A percentile compares a stretch with the other conserved stretches of the same genome.
phyloP scores from a whole-genome alignment of 2,113 vertebrate genomes.

The Oreocharis arfaki region DNA sequence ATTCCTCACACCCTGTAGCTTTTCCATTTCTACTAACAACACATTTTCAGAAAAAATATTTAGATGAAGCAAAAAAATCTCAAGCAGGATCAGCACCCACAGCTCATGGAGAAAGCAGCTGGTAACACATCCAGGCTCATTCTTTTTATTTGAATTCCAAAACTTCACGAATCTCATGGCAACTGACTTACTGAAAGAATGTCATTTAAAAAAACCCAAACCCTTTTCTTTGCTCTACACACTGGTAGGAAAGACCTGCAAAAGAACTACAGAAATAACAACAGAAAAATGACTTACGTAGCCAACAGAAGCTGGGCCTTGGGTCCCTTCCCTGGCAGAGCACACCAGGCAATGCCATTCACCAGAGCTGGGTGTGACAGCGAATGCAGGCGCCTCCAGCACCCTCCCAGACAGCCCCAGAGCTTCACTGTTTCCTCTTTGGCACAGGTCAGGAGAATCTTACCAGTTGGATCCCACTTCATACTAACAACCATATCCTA shows the following conservation, averaged over 20 bases:
- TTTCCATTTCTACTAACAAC: neutral
- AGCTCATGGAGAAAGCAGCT: neutral
- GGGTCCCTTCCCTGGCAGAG: slow-evolving; percentile 77
- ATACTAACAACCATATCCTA: slow-evolving; percentile 88
- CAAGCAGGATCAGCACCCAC: neutral
- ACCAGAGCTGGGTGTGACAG: slow-evolving; percentile 84
- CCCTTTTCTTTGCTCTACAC: neutral
- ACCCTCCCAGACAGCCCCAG: slow-evolving; percentile 78
- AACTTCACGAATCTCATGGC: neutral
- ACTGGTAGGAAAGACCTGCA: neutral
- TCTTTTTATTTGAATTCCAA: neutral
- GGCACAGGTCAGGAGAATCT: slow-evolving; percentile 89
- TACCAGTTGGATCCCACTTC: slow-evolving; percentile 90
- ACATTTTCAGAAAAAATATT: neutral
- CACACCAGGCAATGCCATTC: slow-evolving; percentile 87
- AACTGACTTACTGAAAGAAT: neutral
- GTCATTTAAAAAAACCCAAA: neutral
- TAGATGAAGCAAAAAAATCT: neutral
- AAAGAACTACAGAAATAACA: neutral
- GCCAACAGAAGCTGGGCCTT: slow-evolving; percentile 84
- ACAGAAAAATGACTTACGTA: slow-evolving; percentile 74
- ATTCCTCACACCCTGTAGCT: neutral
- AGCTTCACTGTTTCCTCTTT: slow-evolving; percentile 93
- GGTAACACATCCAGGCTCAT: neutral
- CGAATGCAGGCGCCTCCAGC: slow-evolving; percentile 83